phyloP scores from a whole-genome alignment of 2,113 vertebrate genomes.

The Paramormyrops kingsleyae region DNA sequence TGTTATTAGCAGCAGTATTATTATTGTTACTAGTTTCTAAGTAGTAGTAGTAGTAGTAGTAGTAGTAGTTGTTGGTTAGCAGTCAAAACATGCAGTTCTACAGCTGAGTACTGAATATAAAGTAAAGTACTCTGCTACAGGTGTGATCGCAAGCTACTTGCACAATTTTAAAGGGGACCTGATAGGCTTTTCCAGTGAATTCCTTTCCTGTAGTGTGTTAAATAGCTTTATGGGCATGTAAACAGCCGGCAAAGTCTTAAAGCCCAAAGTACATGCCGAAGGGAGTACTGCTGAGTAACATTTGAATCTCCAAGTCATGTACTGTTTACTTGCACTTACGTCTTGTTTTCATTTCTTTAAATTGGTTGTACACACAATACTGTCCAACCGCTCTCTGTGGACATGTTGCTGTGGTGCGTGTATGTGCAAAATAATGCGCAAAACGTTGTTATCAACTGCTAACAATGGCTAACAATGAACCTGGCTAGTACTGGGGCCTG shows the following conservation, averaged over 20 bases:
- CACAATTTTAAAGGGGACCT: background rate
- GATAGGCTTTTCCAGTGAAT: background rate
- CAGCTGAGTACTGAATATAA: background rate
- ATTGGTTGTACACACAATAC: background rate
- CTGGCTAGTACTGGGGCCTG: background rate
- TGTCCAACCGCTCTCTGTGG: background rate
- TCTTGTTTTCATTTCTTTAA: background rate
- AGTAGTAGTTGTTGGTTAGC: background rate
- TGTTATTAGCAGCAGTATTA: background rate
- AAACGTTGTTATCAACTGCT: background rate
- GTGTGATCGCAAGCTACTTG: background rate
- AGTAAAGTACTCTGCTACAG: background rate
- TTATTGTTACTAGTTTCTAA: background rate
- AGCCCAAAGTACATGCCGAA: background rate
- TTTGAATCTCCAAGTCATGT: background rate
- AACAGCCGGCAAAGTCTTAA: background rate
- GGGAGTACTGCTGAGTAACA: background rate
- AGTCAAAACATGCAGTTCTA: background rate
- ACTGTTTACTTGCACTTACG: background rate
- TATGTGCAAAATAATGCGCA: background rate
- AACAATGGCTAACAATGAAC: background rate
- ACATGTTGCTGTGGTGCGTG: background rate
- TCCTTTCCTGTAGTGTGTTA: background rate
- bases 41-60: background rate
- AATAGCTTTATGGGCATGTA: background rate